Percentiles rank a stretch among this genome's conserved stretches.
Conservation (phyloP, 1,140 invertebrate species). For the Apocrypta bakeri region DNA sequence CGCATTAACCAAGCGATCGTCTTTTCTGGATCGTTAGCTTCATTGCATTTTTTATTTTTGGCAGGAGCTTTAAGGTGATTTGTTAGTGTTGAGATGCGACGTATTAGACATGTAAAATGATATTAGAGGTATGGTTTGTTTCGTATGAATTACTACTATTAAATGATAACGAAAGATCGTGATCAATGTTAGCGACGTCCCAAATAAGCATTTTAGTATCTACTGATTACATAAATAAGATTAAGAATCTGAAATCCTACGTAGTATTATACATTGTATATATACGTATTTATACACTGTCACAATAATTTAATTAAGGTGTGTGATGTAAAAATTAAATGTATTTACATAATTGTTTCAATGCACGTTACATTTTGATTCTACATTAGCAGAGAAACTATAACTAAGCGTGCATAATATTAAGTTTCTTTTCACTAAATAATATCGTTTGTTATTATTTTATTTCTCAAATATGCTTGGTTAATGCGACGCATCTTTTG, state of each 20-base stretch:
- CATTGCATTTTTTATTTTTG: not conserved
- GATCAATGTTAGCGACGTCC: not conserved
- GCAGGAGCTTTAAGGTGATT: not conserved
- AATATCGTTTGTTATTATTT: not conserved
- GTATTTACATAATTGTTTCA: not conserved
- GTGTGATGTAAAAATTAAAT: not conserved
- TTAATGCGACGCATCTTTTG: slow-evolving; percentile 25
- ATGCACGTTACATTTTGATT: not conserved
- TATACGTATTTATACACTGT: too few relatives aligned
- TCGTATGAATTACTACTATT: not conserved
- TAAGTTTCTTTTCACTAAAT: not conserved
- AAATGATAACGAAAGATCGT: not conserved
- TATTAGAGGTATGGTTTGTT: not conserved
- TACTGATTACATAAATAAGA: not conserved
- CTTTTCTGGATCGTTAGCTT: not conserved
- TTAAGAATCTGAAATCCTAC: too few relatives aligned
- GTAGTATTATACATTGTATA: too few relatives aligned
- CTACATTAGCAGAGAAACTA: not conserved
- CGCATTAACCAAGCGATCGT: slow-evolving; percentile 67
- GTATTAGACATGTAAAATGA: not conserved
- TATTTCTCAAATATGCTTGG: slow-evolving; percentile 20
- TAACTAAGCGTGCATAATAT: not conserved
- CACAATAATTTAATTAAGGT: not conserved
- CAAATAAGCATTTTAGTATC: not conserved
- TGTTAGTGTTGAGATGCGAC: not conserved